Conservation (phyloP, 2,888 invertebrate species). For the Oegoconia quadripuncta region DNA sequence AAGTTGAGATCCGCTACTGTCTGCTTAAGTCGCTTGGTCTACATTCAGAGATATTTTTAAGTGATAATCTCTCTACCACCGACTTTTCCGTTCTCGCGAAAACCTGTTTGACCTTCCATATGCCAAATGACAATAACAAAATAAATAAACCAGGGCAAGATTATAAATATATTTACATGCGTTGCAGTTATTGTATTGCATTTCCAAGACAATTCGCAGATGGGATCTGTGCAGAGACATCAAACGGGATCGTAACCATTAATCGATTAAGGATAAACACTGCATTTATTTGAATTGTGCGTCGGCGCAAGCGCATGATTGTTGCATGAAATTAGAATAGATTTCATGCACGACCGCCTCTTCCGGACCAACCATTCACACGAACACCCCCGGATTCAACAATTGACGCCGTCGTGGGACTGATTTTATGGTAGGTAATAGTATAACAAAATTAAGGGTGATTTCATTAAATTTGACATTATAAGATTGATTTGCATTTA, state of each 20-base stretch:
- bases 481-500: constrained; percentile 20
- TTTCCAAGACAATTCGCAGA: constrained; percentile 9
- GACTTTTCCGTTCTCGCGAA: too few relatives aligned
- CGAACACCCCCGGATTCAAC: constrained; percentile 44
- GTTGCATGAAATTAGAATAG: constrained; percentile 50
- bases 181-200: constrained; percentile 6
- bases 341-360: constrained; percentile 59
- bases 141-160: not conserved
- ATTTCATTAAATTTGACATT: constrained; percentile 52
- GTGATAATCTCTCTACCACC: too few relatives aligned
- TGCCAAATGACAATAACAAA: too few relatives aligned
- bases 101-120: too few relatives aligned
- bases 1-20: too few relatives aligned
- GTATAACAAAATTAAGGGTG: constrained; percentile 40
- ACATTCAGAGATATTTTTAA: too few relatives aligned
- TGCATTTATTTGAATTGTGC: constrained; percentile 7
- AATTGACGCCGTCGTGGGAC: constrained; percentile 61
- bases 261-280: constrained; percentile 4
- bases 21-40: too few relatives aligned
- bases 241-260: constrained; percentile 12
- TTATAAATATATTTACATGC: constrained; percentile 1
- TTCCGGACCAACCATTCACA: constrained; percentile 53
- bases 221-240: constrained; percentile 10
- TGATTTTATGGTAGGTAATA: constrained; percentile 72
- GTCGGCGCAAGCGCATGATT: constrained; percentile 20